Base-by-base conservation (phyloP, 1,140 invertebrate genomes). In the Oncopodura yosiiana region DNA sequence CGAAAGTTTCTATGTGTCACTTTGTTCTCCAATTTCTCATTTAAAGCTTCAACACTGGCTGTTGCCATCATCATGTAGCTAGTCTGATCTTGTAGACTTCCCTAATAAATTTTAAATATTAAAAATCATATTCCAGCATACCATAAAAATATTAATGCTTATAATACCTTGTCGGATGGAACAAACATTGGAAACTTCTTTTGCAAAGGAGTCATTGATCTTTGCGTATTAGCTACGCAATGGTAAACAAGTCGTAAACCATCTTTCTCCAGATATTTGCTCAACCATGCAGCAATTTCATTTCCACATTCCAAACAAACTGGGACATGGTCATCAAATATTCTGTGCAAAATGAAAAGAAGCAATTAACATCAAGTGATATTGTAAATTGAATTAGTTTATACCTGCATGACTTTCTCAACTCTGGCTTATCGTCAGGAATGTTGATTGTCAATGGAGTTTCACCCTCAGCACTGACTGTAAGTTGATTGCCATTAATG, bases 241-340 rank as follows among this genome's bases (percentile, higher is more conserved):
- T 67, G 68, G 42, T 63, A 69, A 14, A 66, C 58, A 3, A 71
- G 52, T 12, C 65, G 53, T 2, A 68, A 38, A 1, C 64, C 66
- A n/a, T 56, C 49, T 34, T 58, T 53, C 4, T 61, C 63, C 11
- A 71, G 58, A 45, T 64, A 69, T 19, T 53, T 57, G 37, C 56
- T 63, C 23, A 71, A 27, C 70, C 70, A 71, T 8, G 60, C 41
- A 1, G 60, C 65, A 26, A 69, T 67, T 48, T 66, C 60, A 23
- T 67, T 58, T 8, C 70, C 70, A 62, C 68, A 70, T 43, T 71
- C 70, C 16, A 70, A 34, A 3, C 57, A 64, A 3, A 63, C 51
- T 29, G 27, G 14, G 9, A 65, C 43, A 27, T 12, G 14, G 19
- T 65, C 58, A 14, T 53, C 55, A 27, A 53, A 63, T 16, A 65